phyloP scores from a whole-genome alignment of 2,797 vertebrate genomes.

The Distichodus sexfasciatus region DNA sequence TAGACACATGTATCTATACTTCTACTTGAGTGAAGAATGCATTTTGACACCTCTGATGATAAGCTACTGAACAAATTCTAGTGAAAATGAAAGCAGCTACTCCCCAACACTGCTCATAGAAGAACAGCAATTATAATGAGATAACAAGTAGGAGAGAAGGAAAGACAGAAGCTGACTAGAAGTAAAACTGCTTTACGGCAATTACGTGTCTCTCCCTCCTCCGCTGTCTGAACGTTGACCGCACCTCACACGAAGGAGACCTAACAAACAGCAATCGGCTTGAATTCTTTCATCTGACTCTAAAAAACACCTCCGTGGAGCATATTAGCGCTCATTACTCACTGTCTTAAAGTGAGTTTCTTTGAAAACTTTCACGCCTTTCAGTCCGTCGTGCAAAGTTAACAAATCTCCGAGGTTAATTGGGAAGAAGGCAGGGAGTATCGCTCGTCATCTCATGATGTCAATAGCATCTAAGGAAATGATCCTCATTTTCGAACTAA shows the following conservation, averaged over 20 bases:
- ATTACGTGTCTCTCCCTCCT: not conserved
- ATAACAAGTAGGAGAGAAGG: not conserved
- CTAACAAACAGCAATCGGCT: constrained; percentile 16
- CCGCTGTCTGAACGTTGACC: not conserved
- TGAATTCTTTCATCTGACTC: constrained; percentile 33
- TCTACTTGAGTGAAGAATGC: too few species aligned
- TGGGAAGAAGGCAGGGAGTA: constrained; percentile 31
- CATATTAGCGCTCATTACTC: constrained; percentile 36
- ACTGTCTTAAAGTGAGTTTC: constrained; percentile 25
- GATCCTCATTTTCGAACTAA: constrained; percentile 49
- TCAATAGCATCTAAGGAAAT: constrained; percentile 45
- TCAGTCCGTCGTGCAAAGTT: constrained; percentile 25
- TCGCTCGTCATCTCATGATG: constrained; percentile 52
- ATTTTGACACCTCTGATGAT: too few species aligned
- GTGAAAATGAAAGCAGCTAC: too few species aligned
- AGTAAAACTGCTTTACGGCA: not conserved
- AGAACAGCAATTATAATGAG: not conserved
- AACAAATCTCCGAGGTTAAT: constrained; percentile 44
- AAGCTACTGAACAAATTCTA: too few species aligned
- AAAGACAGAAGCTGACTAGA: not conserved
- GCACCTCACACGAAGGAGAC: not conserved
- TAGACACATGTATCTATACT: too few species aligned
- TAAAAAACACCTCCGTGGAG: constrained; percentile 23
- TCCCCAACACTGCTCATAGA: too few species aligned
- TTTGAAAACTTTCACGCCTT: constrained; percentile 25